phyloP scores from a whole-genome alignment of 2,888 invertebrate genomes.

The Pediacus dermestoides region DNA sequence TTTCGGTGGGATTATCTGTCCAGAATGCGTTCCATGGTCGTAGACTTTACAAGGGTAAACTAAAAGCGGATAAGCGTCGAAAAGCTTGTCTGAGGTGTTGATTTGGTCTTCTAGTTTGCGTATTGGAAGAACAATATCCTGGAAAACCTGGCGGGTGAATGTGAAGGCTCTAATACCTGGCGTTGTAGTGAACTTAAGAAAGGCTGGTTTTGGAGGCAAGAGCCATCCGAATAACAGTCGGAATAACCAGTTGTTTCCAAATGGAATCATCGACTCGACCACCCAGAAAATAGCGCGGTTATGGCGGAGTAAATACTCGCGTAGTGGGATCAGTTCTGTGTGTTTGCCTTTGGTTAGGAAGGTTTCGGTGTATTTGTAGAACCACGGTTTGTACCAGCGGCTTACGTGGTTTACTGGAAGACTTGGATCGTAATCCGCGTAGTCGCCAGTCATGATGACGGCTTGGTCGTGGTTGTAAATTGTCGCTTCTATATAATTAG shows the following conservation, averaged over 20 bases:
- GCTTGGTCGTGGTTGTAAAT: conserved; percentile 59
- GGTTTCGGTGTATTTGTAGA: conserved; percentile 63
- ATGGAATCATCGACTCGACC: conserved; percentile 67
- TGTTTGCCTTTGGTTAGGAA: conserved; percentile 55
- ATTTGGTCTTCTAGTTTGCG: conserved; percentile 63
- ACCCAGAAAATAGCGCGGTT: conserved; percentile 71
- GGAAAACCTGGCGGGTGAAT: conserved; percentile 68
- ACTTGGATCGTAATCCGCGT: conserved; percentile 56
- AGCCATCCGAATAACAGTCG: conserved; percentile 63
- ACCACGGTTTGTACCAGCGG: conserved; percentile 70
- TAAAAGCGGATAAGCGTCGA: conserved; percentile 65
- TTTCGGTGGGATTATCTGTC: conserved; percentile 58
- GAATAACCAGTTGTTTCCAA: conserved; percentile 64
- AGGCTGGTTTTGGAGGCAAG: conserved; percentile 67
- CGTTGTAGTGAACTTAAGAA: conserved; percentile 69
- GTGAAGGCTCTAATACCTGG: conserved; percentile 65
- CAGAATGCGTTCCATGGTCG: conserved; percentile 58
- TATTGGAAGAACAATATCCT: conserved; percentile 67
- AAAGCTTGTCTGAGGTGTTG: conserved; percentile 56
- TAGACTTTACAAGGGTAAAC: conserved; percentile 67
- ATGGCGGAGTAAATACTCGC: conserved; percentile 63
- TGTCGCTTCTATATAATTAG: conserved; percentile 66
- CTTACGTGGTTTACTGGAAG: conserved; percentile 57
- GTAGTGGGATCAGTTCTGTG: conserved; percentile 60
- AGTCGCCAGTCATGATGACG: conserved; percentile 65